These are phyloP conservation scores for Callipepla squamata DNA, from an alignment of 2,113 vertebrate species.

Conservation along the genomic window DNA sequence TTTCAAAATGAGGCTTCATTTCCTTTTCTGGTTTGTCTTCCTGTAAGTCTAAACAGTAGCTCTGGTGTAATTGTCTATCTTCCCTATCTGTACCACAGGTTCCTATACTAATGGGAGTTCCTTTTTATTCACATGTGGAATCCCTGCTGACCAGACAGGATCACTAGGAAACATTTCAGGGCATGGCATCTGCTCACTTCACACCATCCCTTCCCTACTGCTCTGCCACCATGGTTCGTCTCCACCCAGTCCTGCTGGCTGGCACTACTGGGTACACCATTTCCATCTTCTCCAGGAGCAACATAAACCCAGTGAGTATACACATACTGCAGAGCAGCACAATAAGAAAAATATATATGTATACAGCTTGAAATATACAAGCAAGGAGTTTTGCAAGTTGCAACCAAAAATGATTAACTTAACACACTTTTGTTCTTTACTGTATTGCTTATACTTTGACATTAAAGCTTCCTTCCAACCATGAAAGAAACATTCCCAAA, in stretches of 20 bases:
- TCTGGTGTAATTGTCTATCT: neutral
- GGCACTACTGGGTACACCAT: neutral
- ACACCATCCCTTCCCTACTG: neutral
- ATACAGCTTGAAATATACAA: neutral
- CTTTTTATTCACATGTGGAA: neutral
- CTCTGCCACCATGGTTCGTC: neutral
- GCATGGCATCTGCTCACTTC: neutral
- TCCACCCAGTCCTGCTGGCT: neutral
- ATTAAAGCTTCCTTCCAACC: neutral
- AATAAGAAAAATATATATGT: neutral
- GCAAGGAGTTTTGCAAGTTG: neutral
- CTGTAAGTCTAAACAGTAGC: neutral
- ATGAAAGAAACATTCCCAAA: neutral
- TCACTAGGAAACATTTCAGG: neutral
- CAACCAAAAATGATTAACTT: neutral
- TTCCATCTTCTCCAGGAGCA: neutral
- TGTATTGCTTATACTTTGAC: neutral
- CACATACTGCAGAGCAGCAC: neutral
- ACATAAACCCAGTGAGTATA: neutral
- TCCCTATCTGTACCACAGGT: neutral
- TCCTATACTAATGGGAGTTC: neutral
- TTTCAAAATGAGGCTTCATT: neutral
- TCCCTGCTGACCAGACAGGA: neutral
- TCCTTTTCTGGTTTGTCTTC: neutral
- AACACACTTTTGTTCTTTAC: neutral